Evolutionary conservation across 1,140 invertebrate genomes (phyloP).

Genomic region (Atopsyche davidsoni): DNA sequence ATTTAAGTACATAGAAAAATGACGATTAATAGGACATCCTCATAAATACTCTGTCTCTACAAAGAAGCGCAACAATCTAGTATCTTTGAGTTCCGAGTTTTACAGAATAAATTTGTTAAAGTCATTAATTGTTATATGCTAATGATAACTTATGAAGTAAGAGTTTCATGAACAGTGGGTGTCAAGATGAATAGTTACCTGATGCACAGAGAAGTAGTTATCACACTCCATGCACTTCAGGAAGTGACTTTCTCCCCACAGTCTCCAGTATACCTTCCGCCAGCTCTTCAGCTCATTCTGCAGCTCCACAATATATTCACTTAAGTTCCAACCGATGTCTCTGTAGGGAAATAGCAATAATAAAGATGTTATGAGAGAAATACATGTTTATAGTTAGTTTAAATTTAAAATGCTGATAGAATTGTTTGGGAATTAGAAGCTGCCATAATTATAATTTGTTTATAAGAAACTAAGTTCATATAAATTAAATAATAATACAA

Average conservation of each 20-base stretch:
- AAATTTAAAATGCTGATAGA: too few relatives aligned
- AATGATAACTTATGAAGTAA: background rate
- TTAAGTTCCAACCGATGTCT: constrained; percentile 76
- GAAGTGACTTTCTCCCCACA: constrained; percentile 85
- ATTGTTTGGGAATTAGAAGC: too few relatives aligned
- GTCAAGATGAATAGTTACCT: constrained; percentile 37
- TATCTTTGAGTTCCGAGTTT: too few relatives aligned
- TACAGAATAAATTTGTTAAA: constrained; percentile 8
- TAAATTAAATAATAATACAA: constrained; percentile 36
- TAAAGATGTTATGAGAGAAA: constrained; percentile 8
- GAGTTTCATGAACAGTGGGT: background rate
- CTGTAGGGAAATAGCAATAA: constrained; percentile 38
- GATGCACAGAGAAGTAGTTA: constrained; percentile 66
- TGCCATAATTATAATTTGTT: constrained; percentile 60
- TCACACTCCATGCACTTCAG: constrained; percentile 69
- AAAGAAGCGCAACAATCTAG: too few relatives aligned
- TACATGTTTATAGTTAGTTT: too few relatives aligned
- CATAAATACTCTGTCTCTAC: too few relatives aligned
- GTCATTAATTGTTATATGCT: background rate
- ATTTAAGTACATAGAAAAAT: too few relatives aligned
- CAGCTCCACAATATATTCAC: constrained; percentile 70
- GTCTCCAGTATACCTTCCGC: constrained; percentile 86
- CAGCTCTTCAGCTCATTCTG: constrained; percentile 75
- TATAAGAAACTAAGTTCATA: constrained; percentile 62
- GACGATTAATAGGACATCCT: too few relatives aligned